Evolutionary conservation across 2,113 vertebrate genomes (phyloP), one percentile per base, ranked within the genome.

Genomic region (Larimichthys crocea): DNA sequence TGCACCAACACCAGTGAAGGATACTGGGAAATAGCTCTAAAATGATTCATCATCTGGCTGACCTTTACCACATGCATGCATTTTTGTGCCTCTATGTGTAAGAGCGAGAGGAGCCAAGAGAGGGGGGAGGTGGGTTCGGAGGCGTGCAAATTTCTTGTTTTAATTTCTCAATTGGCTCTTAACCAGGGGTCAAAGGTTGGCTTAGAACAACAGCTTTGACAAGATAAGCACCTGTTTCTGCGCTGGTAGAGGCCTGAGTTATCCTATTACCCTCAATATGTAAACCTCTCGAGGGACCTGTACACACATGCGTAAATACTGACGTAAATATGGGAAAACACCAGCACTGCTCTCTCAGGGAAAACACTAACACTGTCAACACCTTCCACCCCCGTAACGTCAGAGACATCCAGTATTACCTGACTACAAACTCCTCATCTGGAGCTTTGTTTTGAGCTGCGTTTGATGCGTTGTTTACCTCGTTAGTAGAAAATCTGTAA

Each of bases 201-300:
- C 87, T 97, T 96, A 96, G 96, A 95, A 97, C 89, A 94, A 95
- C 92, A 96, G 88, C 93, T 95, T 92, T 92, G 94, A 96, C 96
- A 95, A 96, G 94, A 96, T 95, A 94, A 96, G 97, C 97, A 98
- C 97, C 96, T 97, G 97, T 88, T 92, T 88, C 84, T 89, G 61
- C 68, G 86, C 77, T 74, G 66, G 78, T 57, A 42, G 73, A 86
- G 88, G 63, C 88, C 48, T 71, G 76, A 91, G 89, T 92, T 91
- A 91, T 93, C 85, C 91, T 82, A 83, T 91, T 90, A 92, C 97
- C 80, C 79, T 78, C 72, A 63, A 84, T 89, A 83, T 94, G 89
- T 94, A 94, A 94, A 93, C 87, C 75, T 91, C 85, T 92, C 86
- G 69, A 71, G 84, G 68, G 78, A 81, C 86, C 80, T 61, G 79